Evolutionary conservation across 1,140 invertebrate genomes (phyloP).

Genomic region (Philopotamus ludificatus): DNA sequence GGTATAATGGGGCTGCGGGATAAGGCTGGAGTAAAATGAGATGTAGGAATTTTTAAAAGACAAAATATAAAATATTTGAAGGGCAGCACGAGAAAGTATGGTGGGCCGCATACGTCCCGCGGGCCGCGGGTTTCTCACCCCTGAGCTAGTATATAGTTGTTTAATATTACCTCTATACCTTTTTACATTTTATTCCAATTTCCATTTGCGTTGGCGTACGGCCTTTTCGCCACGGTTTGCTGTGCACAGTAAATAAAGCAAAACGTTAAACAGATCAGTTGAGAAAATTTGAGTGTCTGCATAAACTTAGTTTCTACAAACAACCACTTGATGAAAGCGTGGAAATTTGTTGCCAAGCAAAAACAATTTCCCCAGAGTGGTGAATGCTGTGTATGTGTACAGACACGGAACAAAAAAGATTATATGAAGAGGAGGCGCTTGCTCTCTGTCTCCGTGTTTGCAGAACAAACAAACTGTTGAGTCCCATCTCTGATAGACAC

Average conservation of each 20-base stretch:
- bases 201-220: too few species aligned
- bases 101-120: not conserved
- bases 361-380: slow-evolving; percentile 1
- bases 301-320: not conserved
- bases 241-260: too few species aligned
- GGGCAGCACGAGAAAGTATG: too few species aligned
- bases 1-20: too few species aligned
- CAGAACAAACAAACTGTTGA: slow-evolving; percentile 24
- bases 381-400: not conserved
- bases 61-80: too few species aligned
- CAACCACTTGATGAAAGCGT: not conserved
- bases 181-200: not conserved
- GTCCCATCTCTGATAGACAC: too few species aligned
- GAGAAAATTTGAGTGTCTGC: not conserved
- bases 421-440: not conserved
- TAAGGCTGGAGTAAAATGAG: too few species aligned
- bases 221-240: too few species aligned
- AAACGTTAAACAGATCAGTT: too few species aligned
- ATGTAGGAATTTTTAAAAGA: too few species aligned
- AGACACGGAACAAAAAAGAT: not conserved
- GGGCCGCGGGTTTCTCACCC: not conserved
- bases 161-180: not conserved
- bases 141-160: not conserved
- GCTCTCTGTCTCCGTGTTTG: slow-evolving; percentile 8
- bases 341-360: not conserved